Conservation (phyloP, 2,797 vertebrate genomes). For the Hydrocynus forskahlii region DNA sequence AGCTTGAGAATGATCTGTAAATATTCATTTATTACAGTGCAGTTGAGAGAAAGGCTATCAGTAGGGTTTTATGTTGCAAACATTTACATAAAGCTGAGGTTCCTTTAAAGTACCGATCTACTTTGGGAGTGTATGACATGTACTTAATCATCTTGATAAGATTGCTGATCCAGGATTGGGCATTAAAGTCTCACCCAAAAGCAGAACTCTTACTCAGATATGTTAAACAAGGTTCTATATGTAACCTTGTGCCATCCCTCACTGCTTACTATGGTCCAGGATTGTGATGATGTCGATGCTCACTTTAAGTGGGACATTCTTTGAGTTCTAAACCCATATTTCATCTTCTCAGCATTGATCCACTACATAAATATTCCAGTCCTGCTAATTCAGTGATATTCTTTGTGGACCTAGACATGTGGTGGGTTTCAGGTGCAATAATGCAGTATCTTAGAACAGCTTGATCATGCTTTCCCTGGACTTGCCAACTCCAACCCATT, state of each 20-base stretch:
- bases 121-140: constrained; percentile 17
- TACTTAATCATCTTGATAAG: neutral
- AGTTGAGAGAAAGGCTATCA: constrained; percentile 5
- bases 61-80: neutral
- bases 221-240: constrained; percentile 8
- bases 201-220: neutral
- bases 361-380: constrained; percentile 55
- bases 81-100: constrained; percentile 7
- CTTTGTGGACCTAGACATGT: constrained; percentile 33
- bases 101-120: constrained; percentile 9
- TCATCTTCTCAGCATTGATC: constrained; percentile 45
- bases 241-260: neutral
- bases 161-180: neutral
- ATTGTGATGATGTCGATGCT: constrained; percentile 70
- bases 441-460: constrained; percentile 72
- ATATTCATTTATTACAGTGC: constrained; percentile 4
- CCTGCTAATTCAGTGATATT: constrained; percentile 26
- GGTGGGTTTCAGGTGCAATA: constrained; percentile 1
- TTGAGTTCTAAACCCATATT: constrained; percentile 54
- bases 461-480: constrained; percentile 85
- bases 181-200: constrained; percentile 1
- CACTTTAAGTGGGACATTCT: constrained; percentile 50
- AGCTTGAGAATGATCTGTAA: neutral
- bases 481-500: constrained; percentile 87
- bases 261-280: constrained; percentile 24